Conservation (phyloP, 1,140 invertebrate genomes). For the Adelges cooleyi region DNA sequence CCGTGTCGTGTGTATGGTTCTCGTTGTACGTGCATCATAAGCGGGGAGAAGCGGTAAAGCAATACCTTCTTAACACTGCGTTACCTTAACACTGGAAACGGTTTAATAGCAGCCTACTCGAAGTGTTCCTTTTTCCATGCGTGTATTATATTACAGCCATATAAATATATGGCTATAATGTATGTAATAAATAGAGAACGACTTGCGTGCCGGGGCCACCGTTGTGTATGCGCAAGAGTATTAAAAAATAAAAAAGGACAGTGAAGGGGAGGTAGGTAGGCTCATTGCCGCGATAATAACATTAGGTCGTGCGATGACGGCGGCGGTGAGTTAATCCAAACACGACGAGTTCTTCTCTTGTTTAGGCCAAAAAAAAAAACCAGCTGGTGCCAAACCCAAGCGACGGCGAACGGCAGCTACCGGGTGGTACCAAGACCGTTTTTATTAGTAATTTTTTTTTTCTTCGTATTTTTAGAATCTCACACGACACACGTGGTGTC, state of each 20-base stretch:
- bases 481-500: conserved; percentile 7
- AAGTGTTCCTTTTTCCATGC: background rate
- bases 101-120: too few species aligned
- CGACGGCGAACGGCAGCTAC: background rate
- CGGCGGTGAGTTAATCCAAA: conserved; percentile 19
- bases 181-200: conserved; percentile 11
- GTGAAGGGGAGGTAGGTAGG: background rate
- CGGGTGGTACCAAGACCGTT: conserved; percentile 7
- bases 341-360: background rate
- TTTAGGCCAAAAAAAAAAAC: conserved; percentile 12
- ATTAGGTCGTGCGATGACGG: background rate
- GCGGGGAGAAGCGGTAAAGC: too few species aligned
- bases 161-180: too few species aligned
- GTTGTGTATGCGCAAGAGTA: too few species aligned
- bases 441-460: background rate
- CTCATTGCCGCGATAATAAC: background rate
- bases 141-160: too few species aligned
- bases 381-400: conserved; percentile 23
- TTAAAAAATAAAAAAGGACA: too few species aligned
- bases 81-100: too few species aligned
- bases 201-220: conserved; percentile 9
- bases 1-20: too few species aligned
- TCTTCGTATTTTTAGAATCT: conserved; percentile 17
- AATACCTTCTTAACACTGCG: too few species aligned
- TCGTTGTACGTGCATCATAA: too few species aligned